phyloP scores from a whole-genome alignment of 2,113 vertebrate species.

The Patagioenas fasciata region DNA sequence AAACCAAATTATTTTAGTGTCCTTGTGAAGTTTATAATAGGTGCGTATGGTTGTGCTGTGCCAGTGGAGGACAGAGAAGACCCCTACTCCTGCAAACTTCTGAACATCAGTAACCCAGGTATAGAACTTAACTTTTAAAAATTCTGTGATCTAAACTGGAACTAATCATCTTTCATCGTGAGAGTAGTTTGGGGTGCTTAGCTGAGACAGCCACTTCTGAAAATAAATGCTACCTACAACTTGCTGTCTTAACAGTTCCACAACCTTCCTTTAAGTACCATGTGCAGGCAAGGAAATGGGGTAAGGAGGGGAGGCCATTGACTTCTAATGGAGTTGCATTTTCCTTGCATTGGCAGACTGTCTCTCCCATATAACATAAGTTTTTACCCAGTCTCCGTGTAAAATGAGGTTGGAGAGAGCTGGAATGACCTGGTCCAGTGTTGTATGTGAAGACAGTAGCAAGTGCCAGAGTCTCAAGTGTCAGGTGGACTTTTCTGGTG shows the following conservation, averaged over 20 bases:
- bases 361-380: not conserved
- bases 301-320: not conserved
- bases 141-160: not conserved
- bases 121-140: constrained; percentile 19
- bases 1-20: constrained; percentile 80
- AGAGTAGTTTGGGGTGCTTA: not conserved
- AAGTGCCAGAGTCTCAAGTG: not conserved
- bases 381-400: not conserved
- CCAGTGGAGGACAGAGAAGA: constrained; percentile 95
- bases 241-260: not conserved
- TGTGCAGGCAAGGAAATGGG: not conserved
- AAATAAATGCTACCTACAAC: not conserved
- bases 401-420: not conserved
- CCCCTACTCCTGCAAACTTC: constrained; percentile 90
- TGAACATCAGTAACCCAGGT: constrained; percentile 93
- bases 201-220: not conserved
- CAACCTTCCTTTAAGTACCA: no score
- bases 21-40: constrained; percentile 96
- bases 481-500: not conserved
- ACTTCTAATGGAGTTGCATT: not conserved
- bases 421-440: not conserved
- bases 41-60: constrained; percentile 86
- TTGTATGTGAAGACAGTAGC: not conserved
- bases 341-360: not conserved
- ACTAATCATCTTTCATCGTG: not conserved